These are phyloP conservation scores for Apotomis betuletana DNA, from an alignment of 2,888 invertebrate genomes.

Conservation along the genomic window DNA sequence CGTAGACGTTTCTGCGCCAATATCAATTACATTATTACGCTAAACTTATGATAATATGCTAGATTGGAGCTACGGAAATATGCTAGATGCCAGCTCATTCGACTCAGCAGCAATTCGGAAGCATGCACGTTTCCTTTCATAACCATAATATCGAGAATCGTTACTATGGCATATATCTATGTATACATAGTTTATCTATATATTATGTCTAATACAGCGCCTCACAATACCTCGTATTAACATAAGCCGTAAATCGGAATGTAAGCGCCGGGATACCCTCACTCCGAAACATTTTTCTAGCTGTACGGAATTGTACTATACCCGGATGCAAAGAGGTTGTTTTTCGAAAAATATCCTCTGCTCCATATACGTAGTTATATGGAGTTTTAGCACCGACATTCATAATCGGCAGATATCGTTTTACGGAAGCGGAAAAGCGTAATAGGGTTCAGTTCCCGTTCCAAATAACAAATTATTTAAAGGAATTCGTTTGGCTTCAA, in stretches of 20 bases:
- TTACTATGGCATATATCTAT: not conserved
- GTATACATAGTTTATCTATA: conserved; percentile 15
- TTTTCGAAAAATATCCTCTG: not conserved
- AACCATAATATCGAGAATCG: conserved; percentile 15
- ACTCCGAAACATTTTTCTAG: not conserved
- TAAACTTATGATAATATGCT: too few relatives aligned
- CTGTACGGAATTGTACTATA: not conserved
- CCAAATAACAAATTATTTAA: conserved; percentile 37
- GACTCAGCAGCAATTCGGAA: conserved; percentile 4
- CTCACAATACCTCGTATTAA: conserved; percentile 30
- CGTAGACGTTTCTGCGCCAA: not conserved
- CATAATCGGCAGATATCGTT: conserved; percentile 39
- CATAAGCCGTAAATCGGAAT: conserved; percentile 34
- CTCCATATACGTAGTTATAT: not conserved
- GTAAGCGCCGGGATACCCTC: not conserved
- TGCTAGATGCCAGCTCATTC: not conserved
- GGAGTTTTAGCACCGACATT: conserved; percentile 27
- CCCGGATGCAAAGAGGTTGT: not conserved
- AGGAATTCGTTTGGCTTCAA: conserved; percentile 29
- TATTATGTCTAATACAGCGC: conserved; percentile 15
- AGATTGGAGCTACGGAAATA: not conserved
- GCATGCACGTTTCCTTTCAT: not conserved
- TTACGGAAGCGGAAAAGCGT: conserved; percentile 37
- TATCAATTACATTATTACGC: conserved; percentile 12
- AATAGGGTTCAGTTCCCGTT: conserved; percentile 31